A percentile compares a stretch with the other conserved stretches of the same genome.
phyloP scores from a whole-genome alignment of 2,888 invertebrate genomes.

The Erannis defoliaria region DNA sequence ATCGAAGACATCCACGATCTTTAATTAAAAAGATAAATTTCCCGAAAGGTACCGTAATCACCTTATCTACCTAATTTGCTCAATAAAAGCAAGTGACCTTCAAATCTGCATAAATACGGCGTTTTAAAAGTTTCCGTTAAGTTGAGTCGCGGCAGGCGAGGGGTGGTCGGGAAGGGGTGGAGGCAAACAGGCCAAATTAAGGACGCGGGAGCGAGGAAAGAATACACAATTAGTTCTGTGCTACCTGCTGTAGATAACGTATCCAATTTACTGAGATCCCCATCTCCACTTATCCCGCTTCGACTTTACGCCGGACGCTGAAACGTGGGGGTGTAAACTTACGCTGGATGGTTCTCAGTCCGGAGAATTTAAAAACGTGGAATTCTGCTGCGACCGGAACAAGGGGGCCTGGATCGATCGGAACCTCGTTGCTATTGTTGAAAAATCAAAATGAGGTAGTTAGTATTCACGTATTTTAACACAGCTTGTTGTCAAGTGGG shows the following conservation, averaged over 20 bases:
- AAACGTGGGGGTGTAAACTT: slow-evolving; percentile 56
- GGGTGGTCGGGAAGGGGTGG: slow-evolving; percentile 60
- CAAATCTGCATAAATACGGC: slow-evolving; percentile 74
- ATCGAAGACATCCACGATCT: slow-evolving; percentile 35
- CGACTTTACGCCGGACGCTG: slow-evolving; percentile 23
- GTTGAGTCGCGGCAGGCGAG: slow-evolving; percentile 68
- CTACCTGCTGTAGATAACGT: slow-evolving; percentile 83
- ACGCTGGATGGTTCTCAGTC: slow-evolving; percentile 69
- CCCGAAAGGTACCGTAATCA: slow-evolving; percentile 55
- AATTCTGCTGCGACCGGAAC: slow-evolving; percentile 81
- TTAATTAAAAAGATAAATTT: slow-evolving; percentile 55
- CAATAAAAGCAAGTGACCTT: slow-evolving; percentile 65
- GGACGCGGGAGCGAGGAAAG: slow-evolving; percentile 84
- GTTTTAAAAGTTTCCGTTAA: slow-evolving; percentile 83
- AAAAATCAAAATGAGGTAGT: slow-evolving; percentile 82
- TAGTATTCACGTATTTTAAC: slow-evolving; percentile 76
- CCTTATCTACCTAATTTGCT: slow-evolving; percentile 62
- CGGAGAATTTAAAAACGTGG: slow-evolving; percentile 80
- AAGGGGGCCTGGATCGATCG: slow-evolving; percentile 79
- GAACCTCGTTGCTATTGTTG: slow-evolving; percentile 78
- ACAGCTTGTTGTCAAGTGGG: slow-evolving; percentile 52
- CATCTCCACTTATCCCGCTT: slow-evolving; percentile 51
- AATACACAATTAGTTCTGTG: slow-evolving; percentile 85
- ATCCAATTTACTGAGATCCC: slow-evolving; percentile 69
- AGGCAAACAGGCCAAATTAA: slow-evolving; percentile 80